Evolutionary conservation across 2,888 invertebrate species (phyloP).

Genomic region (Aspidiotus destructor): DNA sequence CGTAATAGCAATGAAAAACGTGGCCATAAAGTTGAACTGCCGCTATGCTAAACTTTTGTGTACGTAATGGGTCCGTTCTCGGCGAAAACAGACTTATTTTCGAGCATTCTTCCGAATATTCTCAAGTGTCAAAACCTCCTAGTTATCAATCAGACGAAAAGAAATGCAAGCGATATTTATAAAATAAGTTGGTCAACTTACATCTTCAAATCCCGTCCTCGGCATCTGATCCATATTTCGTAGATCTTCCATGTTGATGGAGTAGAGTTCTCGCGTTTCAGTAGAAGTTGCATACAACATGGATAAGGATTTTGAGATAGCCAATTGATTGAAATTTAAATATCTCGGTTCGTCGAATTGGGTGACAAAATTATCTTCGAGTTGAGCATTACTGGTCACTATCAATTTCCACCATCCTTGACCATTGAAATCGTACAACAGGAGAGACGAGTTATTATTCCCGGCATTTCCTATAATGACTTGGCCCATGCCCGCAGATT

Average conservation of each 20-base stretch:
- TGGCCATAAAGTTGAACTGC: too few species aligned
- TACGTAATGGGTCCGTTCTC: too few species aligned
- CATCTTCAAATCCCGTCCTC: too few species aligned
- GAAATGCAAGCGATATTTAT: too few species aligned
- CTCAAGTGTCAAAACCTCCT: too few species aligned
- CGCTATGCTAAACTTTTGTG: too few species aligned
- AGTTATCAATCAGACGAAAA: too few species aligned
- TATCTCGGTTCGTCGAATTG: not conserved
- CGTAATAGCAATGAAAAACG: too few species aligned
- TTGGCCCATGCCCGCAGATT: conserved; percentile 10
- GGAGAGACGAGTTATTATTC: conserved; percentile 36
- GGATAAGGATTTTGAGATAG: conserved; percentile 1
- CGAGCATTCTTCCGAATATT: too few species aligned
- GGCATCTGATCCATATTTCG: conserved; percentile 6
- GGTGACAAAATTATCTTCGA: not conserved
- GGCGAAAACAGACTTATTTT: too few species aligned
- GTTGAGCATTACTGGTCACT: conserved; percentile 19
- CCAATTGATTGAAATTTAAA: conserved; percentile 9
- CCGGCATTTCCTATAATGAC: conserved; percentile 43
- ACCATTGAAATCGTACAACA: conserved; percentile 40
- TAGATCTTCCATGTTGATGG: conserved; percentile 14
- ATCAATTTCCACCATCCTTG: conserved; percentile 41
- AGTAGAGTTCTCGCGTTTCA: conserved; percentile 1
- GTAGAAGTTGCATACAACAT: conserved; percentile 16
- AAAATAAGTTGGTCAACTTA: too few species aligned